These are phyloP conservation scores for Datnioides undecimradiatus DNA, from an alignment of 2,113 vertebrate species.

Conservation along the genomic window DNA sequence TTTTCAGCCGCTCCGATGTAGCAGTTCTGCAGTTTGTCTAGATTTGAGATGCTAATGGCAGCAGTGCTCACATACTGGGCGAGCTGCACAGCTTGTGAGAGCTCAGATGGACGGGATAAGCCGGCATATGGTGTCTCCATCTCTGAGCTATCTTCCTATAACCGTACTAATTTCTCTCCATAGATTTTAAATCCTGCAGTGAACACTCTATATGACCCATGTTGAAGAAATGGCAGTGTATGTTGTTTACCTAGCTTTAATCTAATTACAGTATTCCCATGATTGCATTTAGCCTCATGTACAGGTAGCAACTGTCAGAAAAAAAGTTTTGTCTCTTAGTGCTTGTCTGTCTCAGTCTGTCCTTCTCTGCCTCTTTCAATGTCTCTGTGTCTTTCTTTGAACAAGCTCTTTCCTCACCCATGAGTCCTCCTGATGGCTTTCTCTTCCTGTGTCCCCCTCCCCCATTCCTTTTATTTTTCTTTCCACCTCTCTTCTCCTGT, in stretches of 20 bases:
- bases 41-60: conserved; percentile 15
- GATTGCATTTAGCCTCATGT: conserved; percentile 25
- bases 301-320: conserved; percentile 43
- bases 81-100: conserved; percentile 25
- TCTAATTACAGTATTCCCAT: conserved; percentile 21
- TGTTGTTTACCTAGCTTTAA: conserved; percentile 25
- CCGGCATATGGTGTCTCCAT: conserved; percentile 55
- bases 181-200: conserved; percentile 29
- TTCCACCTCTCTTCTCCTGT: conserved; percentile 72
- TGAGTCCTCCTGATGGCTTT: conserved; percentile 59
- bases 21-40: conserved; percentile 7
- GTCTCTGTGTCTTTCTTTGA: conserved; percentile 42
- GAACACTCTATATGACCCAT: conserved; percentile 21
- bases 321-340: conserved; percentile 26
- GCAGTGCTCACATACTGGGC: background rate
- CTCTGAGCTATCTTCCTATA: conserved; percentile 34
- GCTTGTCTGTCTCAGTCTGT: conserved; percentile 19
- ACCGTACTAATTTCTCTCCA: conserved; percentile 44
- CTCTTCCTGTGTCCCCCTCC: conserved; percentile 41
- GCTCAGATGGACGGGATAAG: conserved; percentile 46
- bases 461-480: conserved; percentile 42
- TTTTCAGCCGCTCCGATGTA: conserved; percentile 7
- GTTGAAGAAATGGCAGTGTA: conserved; percentile 9
- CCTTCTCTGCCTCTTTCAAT: conserved; percentile 49
- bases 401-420: conserved; percentile 50